These are phyloP conservation scores for Phragmatobia fuliginosa DNA, from an alignment of 2,888 invertebrate genomes.

Conservation along the genomic window DNA sequence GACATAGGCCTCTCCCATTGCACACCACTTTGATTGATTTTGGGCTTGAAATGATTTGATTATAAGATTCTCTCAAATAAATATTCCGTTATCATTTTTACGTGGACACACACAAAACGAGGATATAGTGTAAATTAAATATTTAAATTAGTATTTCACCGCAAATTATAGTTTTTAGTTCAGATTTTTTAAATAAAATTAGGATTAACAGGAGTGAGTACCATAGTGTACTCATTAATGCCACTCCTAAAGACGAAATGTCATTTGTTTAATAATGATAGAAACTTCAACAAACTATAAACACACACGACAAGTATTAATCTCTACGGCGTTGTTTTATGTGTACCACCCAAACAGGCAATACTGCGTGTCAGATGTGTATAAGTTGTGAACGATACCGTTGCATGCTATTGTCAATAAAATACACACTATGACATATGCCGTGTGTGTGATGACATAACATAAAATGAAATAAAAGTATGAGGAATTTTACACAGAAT, in stretches of 20 bases:
- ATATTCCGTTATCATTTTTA: no score
- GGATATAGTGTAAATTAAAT: no score
- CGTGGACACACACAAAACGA: no score
- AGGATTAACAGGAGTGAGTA: neutral
- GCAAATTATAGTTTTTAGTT: neutral
- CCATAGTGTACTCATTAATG: neutral
- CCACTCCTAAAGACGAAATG: neutral
- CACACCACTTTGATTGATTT: no score
- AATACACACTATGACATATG: slow-evolving; percentile 10
- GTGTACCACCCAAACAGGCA: neutral
- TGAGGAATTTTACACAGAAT: slow-evolving; percentile 2
- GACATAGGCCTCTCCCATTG: no score
- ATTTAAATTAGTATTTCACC: no score
- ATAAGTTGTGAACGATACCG: slow-evolving; percentile 29
- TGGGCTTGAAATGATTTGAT: no score
- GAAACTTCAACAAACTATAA: neutral
- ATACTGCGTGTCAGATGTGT: slow-evolving; percentile 33
- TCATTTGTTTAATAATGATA: no score
- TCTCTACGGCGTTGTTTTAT: neutral
- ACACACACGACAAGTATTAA: neutral
- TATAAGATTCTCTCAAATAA: no score
- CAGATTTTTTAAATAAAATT: no score
- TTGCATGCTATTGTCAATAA: slow-evolving; percentile 29
- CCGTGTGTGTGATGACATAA: slow-evolving; percentile 7
- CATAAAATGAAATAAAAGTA: slow-evolving; percentile 20